Percentiles rank a stretch among this genome's conserved stretches.
phyloP scores from a whole-genome alignment of 2,888 invertebrate species.

The Sphaerophoria taeniata region DNA sequence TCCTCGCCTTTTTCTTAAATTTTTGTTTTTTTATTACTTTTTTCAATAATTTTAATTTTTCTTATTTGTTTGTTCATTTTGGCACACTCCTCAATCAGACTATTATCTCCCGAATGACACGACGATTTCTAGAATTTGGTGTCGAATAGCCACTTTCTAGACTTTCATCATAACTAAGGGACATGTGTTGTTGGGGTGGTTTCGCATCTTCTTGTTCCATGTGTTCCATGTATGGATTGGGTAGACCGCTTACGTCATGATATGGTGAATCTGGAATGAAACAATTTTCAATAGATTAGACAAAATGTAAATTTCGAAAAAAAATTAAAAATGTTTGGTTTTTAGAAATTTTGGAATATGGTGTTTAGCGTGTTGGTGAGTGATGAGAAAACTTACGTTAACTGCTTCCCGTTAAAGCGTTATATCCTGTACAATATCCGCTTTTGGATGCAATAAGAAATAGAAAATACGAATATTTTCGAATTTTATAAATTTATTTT shows the following conservation, averaged over 20 bases:
- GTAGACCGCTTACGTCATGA: conserved; percentile 96
- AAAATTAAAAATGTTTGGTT: conserved; percentile 20
- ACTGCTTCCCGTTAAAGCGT: conserved; percentile 83
- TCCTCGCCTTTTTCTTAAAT: conserved; percentile 36
- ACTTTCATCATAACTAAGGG: conserved; percentile 95
- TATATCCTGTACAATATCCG: conserved; percentile 83
- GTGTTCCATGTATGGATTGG: conserved; percentile 93
- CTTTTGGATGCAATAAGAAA: conserved; percentile 76
- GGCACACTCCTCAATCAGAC: conserved; percentile 83
- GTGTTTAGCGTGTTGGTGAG: conserved; percentile 8
- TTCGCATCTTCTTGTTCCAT: conserved; percentile 89
- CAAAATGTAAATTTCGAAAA: conserved; percentile 35
- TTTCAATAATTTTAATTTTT: not conserved
- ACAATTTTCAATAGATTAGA: not conserved
- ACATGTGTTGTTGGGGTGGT: conserved; percentile 91
- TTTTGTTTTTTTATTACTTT: not conserved
- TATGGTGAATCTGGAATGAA: conserved; percentile 91
- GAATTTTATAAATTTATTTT: not conserved
- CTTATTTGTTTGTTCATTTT: conserved; percentile 11
- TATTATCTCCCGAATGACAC: conserved; percentile 97
- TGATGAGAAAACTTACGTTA: conserved; percentile 80
- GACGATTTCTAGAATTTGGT: conserved; percentile 94
- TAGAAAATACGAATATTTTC: conserved; percentile 53
- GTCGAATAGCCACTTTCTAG: conserved; percentile 97
- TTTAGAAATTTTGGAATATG: not conserved